Base-by-base conservation (phyloP, 2,888 invertebrate species). In the Epirrhoe tristata region DNA sequence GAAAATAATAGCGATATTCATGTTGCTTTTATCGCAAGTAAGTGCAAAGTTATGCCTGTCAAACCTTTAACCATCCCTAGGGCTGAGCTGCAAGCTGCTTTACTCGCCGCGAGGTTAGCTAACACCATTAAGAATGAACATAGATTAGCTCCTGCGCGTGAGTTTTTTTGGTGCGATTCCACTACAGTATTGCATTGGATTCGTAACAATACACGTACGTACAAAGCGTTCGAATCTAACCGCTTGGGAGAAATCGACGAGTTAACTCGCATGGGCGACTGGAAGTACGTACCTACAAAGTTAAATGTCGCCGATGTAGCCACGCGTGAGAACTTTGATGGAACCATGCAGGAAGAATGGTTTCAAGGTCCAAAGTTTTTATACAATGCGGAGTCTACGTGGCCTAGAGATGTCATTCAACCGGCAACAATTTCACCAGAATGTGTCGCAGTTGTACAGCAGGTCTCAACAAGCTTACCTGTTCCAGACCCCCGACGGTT, bases 161-260 rank as follows among this genome's bases (percentile, higher is more conserved):
- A n/a, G 10, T n/a, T 10, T 0, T 53, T 53, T 32, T 53, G 53
- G 53, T 24, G 31, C n/a, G 53, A 53, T 53, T 53, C 53, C 5
- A 24, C 31, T 1, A 53, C 53, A 24, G 53, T 53, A 5, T 32
- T 53, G 12, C 32, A 32, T 4, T 53, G 53, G 53, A 53, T 53
- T 5, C 10, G 53, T 3, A 53, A 32, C 10, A 32, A 53, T 12
- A 12, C 32, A 3, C 6, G 53, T 6, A 53, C 6, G 7, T 53
- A 32, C 32, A 53, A 53, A 31, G 6, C 32, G 8, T 53, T 8
- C 24, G 53, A 8, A 12, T 31, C 53, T 31, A 6, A 53, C 10
- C 53, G 53, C 3, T n/a, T 53, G 12, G 53, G 53, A 10, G 53
- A 53, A n/a, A 53, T 53, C 5, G 53, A 53, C 24, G 53, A 53